Evolutionary conservation across 2,888 invertebrate genomes (phyloP), one percentile per base, ranked within the genome.

Genomic region (Scaptomyza caliginosa): DNA sequence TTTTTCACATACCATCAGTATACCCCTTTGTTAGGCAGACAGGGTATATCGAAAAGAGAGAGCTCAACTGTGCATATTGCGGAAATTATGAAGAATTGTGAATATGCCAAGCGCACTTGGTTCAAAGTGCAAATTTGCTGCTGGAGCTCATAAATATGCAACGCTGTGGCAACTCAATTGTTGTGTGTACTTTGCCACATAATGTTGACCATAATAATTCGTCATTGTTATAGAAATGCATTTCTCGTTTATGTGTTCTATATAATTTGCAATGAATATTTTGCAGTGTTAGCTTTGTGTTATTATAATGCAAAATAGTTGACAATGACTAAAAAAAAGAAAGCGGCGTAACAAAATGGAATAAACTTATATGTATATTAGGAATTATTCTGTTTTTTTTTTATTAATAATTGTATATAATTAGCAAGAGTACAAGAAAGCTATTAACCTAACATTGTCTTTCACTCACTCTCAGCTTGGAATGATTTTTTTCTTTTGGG

Each of bases 61-160:
- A 76, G 77, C 52, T 48, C 24, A 52, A 55, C 24, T 38, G 63
- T 26, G 68, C 66, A 63, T 67, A 71, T 64, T 65, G 60, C 56
- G 74, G 67, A 70, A 78, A 86, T 89, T 84, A 86, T 87, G 88
- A 85, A 67, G 72, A 84, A 79, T 87, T 80, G 71, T 82, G 71
- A 70, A 60, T 77, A 74, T 73, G 84, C 88, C 80, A 79, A 77
- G 73, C 74, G 63, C 60, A 8, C 34, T 77, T 68, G 73, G 77
- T 72, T 72, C 77, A 82, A 87, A 81, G 73, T 80, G 83, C 68
- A 82, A 86, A 84, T 84, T 60, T 43, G 38, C n/a, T n/a, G n/a
- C n/a, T 39, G 43, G 17, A 51, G 64, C 77, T 87, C 75, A 84
- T 84, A 84, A 84, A 84, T 88, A 84, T 84, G 84, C 88, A 87